These are phyloP conservation scores for Cosmia pyralina DNA, from an alignment of 2,888 invertebrate species.

Conservation along the genomic window DNA sequence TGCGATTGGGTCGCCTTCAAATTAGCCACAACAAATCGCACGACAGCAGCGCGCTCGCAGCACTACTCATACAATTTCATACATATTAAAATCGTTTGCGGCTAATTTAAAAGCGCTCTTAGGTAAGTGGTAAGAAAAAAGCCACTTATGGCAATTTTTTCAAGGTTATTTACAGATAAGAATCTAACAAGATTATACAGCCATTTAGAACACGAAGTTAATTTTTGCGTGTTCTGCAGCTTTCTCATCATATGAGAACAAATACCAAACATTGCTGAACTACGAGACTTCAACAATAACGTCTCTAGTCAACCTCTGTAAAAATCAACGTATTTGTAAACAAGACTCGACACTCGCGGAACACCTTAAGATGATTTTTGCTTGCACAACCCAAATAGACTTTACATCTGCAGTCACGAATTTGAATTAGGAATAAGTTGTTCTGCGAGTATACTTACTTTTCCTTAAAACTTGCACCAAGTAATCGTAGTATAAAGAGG, in stretches of 20 bases:
- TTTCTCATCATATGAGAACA: slow-evolving; percentile 13
- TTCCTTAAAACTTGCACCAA: neutral
- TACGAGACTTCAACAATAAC: slow-evolving; percentile 1
- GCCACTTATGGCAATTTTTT: neutral
- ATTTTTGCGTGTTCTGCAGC: neutral
- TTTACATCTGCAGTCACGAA: slow-evolving; percentile 1
- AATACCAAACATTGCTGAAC: slow-evolving; percentile 4
- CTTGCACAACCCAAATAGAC: neutral
- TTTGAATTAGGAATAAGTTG: neutral
- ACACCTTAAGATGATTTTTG: neutral
- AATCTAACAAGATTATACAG: neutral
- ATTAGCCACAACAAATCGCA: neutral
- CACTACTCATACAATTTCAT: neutral
- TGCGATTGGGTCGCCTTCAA: neutral
- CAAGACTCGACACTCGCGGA: neutral
- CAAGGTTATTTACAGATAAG: neutral
- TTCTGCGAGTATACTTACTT: neutral
- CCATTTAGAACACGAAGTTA: neutral
- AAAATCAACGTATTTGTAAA: neutral
- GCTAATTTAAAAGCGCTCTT: neutral
- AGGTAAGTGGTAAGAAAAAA: neutral
- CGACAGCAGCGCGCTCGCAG: neutral
- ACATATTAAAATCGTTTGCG: neutral
- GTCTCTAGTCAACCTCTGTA: neutral
- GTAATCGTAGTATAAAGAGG: slow-evolving; percentile 6